A percentile compares a stretch with the other conserved stretches of the same genome.
Evolutionary conservation across 1,140 invertebrate species (phyloP).

Genomic region (Diploscapter pachys): DNA sequence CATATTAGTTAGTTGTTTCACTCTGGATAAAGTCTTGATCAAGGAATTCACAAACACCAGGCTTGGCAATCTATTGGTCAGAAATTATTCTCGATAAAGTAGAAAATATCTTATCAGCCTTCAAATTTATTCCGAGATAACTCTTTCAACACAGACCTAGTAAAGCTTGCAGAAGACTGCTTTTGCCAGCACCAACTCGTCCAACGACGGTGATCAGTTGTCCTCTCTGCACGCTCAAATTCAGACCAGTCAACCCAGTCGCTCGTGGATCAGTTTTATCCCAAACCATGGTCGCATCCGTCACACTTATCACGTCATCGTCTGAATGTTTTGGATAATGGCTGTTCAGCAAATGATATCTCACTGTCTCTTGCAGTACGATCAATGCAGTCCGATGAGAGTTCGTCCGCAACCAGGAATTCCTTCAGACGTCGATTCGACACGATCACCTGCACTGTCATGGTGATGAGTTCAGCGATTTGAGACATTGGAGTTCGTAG

Average conservation of each 20-base stretch:
- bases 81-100: too few relatives aligned
- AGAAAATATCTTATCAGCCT: too few relatives aligned
- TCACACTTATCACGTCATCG: constrained; percentile 38
- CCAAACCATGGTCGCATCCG: constrained; percentile 41
- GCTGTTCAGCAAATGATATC: too few relatives aligned
- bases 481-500: constrained; percentile 54
- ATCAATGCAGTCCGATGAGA: constrained; percentile 27
- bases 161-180: constrained; percentile 72
- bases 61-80: too few relatives aligned
- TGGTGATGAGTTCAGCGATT: constrained; percentile 48
- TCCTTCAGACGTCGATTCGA: constrained; percentile 54
- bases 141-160: constrained; percentile 60
- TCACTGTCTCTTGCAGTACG: constrained; percentile 9
- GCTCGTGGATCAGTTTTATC: constrained; percentile 25
- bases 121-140: too few relatives aligned
- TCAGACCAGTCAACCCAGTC: constrained; percentile 23
- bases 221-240: constrained; percentile 58
- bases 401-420: constrained; percentile 50
- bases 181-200: constrained; percentile 75
- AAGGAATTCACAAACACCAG: too few relatives aligned
- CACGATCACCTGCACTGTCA: constrained; percentile 48
- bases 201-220: constrained; percentile 75
- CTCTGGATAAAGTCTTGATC: too few relatives aligned
- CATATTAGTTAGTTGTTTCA: too few relatives aligned
- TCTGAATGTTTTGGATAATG: not conserved